These are phyloP conservation scores for Aplochiton taeniatus DNA, from an alignment of 2,797 vertebrate species.

Conservation along the genomic window DNA sequence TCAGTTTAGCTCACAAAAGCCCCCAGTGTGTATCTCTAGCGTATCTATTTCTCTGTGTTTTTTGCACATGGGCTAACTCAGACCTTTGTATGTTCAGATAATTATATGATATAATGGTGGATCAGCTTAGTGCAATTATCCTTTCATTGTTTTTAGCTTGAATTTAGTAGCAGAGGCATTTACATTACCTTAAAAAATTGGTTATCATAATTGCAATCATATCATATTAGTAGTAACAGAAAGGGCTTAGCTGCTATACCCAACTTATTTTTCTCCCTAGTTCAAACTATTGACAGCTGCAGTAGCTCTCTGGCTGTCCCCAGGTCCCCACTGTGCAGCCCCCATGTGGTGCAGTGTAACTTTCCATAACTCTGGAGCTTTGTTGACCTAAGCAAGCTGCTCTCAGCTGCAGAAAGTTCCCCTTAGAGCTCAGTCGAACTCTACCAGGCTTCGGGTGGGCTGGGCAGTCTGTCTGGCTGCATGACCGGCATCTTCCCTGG, in stretches of 20 bases:
- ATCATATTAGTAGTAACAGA: no score
- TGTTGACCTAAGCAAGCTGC: constrained; percentile 39
- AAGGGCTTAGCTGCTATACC: no score
- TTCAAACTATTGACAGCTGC: not conserved
- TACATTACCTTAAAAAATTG: no score
- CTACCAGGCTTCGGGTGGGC: constrained; percentile 53
- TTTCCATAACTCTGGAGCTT: constrained; percentile 44
- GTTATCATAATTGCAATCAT: no score
- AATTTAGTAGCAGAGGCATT: no score
- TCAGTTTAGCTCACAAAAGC: constrained; percentile 14
- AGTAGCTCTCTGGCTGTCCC: not conserved
- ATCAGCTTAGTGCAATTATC: no score
- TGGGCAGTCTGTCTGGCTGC: constrained; percentile 42
- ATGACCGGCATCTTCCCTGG: constrained; percentile 55
- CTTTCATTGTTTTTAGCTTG: no score
- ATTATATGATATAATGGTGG: constrained; percentile 18
- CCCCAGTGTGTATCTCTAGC: constrained; percentile 8
- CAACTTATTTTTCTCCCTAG: not conserved
- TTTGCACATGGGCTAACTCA: constrained; percentile 18
- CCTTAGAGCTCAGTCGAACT: constrained; percentile 19
- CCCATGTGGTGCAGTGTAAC: not conserved
- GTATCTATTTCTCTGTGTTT: constrained; percentile 25
- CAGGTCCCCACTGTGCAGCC: not conserved
- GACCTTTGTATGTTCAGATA: constrained; percentile 14
- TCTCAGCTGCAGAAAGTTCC: constrained; percentile 32